These are phyloP conservation scores for Drosophila bocki DNA, from an alignment of 1,140 invertebrate species.

Conservation along the genomic window DNA sequence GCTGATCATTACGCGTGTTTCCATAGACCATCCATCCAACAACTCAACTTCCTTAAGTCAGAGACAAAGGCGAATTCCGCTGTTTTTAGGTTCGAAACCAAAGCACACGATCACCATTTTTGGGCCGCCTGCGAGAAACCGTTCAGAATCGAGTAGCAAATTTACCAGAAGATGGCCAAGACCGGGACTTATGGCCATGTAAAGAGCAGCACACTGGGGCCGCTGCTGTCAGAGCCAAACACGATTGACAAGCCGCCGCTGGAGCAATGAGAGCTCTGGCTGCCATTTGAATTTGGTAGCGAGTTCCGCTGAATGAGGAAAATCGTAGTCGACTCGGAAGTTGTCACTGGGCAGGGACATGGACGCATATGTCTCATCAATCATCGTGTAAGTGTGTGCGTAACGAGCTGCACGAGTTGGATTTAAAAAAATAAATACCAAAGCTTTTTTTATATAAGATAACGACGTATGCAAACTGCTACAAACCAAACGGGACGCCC, in stretches of 20 bases:
- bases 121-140: slow-evolving; percentile 44
- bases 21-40: slow-evolving; percentile 16
- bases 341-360: slow-evolving; percentile 46
- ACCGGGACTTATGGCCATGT: slow-evolving; percentile 60
- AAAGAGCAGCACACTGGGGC: slow-evolving; percentile 29
- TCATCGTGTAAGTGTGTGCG: slow-evolving; percentile 38
- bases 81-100: slow-evolving; percentile 29
- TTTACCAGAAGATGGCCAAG: slow-evolving; percentile 49
- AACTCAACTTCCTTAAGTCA: slow-evolving; percentile 28
- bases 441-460: slow-evolving; percentile 1
- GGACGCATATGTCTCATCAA: slow-evolving; percentile 51
- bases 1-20: slow-evolving; percentile 34
- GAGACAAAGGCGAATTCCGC: slow-evolving; percentile 41
- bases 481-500: slow-evolving; percentile 28
- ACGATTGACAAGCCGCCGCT: slow-evolving; percentile 57
- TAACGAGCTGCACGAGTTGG: slow-evolving; percentile 47
- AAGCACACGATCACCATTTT: slow-evolving; percentile 46
- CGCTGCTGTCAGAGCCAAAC: slow-evolving; percentile 48
- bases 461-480: slow-evolving; percentile 40
- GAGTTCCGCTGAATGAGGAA: slow-evolving; percentile 48
- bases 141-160: slow-evolving; percentile 29
- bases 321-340: slow-evolving; percentile 49
- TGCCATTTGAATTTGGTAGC: slow-evolving; percentile 34
- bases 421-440: background rate
- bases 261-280: slow-evolving; percentile 21